A percentile compares a stretch with the other conserved stretches of the same genome.
Conservation (phyloP, 2,113 vertebrate genomes). For the Zosterops borbonicus region DNA sequence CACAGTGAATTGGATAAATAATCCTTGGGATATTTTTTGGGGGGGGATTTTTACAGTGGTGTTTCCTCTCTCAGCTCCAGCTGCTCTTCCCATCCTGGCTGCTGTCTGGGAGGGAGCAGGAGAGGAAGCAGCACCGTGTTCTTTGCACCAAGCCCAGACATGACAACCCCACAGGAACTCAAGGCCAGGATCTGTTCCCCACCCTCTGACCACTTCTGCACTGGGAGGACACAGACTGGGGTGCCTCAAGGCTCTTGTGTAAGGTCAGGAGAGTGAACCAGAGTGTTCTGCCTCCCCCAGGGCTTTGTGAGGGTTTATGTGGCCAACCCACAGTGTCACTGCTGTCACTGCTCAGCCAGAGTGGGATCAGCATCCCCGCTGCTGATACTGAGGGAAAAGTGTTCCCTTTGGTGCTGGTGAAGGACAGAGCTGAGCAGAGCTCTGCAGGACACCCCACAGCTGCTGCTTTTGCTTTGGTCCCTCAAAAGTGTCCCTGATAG, state of each 20-base stretch:
- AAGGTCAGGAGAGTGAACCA: background rate
- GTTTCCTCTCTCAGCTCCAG: background rate
- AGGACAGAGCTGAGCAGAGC: background rate
- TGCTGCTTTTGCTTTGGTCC: background rate
- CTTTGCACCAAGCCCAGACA: background rate
- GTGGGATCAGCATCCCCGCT: background rate
- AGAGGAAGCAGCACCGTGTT: background rate
- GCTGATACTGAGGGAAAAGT: background rate
- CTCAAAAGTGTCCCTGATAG: accelerated
- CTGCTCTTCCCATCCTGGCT: background rate
- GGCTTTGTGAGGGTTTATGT: background rate
- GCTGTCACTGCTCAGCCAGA: accelerated
- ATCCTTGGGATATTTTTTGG: background rate
- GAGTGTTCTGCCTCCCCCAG: background rate
- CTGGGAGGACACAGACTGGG: accelerated
- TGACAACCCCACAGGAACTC: background rate
- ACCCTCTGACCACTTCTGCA: background rate
- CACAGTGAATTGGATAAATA: background rate
- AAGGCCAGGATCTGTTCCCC: background rate
- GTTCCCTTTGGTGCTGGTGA: background rate
- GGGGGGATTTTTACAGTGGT: background rate
- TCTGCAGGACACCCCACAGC: background rate
- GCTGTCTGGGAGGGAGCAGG: background rate
- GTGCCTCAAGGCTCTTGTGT: accelerated
- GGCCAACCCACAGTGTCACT: accelerated